Base-by-base conservation (phyloP, 2,113 vertebrate genomes). In the Sylvilagus bachmani region DNA sequence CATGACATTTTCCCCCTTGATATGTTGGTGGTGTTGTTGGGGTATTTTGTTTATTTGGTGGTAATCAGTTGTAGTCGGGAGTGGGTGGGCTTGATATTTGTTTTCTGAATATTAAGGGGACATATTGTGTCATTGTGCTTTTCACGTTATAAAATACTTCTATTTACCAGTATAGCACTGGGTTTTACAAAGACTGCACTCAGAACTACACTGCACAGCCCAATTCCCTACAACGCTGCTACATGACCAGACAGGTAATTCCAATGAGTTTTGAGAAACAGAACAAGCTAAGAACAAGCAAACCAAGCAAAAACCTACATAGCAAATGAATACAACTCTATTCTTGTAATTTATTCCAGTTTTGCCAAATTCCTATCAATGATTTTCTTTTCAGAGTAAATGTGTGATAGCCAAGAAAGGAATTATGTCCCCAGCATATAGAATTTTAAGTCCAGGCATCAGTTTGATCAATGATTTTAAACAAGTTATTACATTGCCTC, bases 121-220 rank as follows among this genome's bases (percentile, higher is more conserved):
- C 85, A 67, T 86, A 80, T 36, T 98, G 90, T 98, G 93, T 97
- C 83, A 97, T 98, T 97, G 93, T 97, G 97, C 98, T 98, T 98
- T 97, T 98, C 97, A 97, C 95, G 64, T 98, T 97, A 96, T 89
- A 95, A 97, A 98, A 98, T 97, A 98, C 97, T 94, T 62, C 29
- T 98, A 98, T 98, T 97, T 98, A 98, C 98, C 98, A 98, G 99
- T 99, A 98, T 99, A 99, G 97, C 98, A 98, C 98, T 99, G 98
- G 99, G 98, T 99, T 99, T 98, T 80, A 7, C 58, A 98, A 98
- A 99, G 98, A 98, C 98, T 99, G 98, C 99, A 99, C 98, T 99
- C 97, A 94, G 97, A 98, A 97, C 96, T 97, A 98, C 98, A 77
- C 73, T 98, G 98, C 98, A 98, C 98, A 98, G 98, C 98, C 98